phyloP scores from a whole-genome alignment of 2,797 vertebrate genomes.

The Amphiprion clarkii region DNA sequence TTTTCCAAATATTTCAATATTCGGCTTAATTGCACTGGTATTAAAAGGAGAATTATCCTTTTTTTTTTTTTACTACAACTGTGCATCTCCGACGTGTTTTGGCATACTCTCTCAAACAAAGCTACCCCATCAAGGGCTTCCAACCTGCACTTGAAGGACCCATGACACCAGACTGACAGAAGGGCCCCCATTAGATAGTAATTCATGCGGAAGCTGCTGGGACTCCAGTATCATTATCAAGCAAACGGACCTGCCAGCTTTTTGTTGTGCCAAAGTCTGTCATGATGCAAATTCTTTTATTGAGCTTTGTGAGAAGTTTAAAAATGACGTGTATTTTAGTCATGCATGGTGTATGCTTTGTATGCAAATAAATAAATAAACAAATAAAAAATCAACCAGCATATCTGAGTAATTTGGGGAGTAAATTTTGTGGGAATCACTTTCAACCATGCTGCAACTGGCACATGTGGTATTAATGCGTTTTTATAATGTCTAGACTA shows the following conservation, averaged over 20 bases:
- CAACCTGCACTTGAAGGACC: constrained; percentile 58
- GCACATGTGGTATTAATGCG: constrained; percentile 62
- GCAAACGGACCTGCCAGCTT: constrained; percentile 61
- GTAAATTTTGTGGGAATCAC: constrained; percentile 56
- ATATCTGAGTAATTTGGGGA: constrained; percentile 40
- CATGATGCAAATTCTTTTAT: constrained; percentile 27
- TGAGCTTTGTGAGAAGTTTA: background rate
- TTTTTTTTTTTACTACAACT: constrained; percentile 23
- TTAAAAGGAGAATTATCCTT: constrained; percentile 31
- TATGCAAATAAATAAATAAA: background rate
- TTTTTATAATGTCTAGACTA: constrained; percentile 22
- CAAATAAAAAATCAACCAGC: background rate
- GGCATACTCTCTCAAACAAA: constrained; percentile 61
- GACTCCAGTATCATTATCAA: constrained; percentile 78
- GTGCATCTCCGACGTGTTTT: constrained; percentile 60
- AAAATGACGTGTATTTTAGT: background rate
- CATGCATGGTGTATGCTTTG: background rate
- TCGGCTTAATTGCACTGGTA: constrained; percentile 25
- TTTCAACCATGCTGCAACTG: constrained; percentile 54
- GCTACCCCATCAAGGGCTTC: constrained; percentile 43
- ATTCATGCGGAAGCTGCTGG: constrained; percentile 76
- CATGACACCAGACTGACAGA: constrained; percentile 71
- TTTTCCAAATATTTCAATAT: too few relatives aligned
- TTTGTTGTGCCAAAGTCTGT: constrained; percentile 49
- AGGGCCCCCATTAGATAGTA: constrained; percentile 77